Conservation (phyloP, 2,113 vertebrate genomes). For the Crotalus tigris region DNA sequence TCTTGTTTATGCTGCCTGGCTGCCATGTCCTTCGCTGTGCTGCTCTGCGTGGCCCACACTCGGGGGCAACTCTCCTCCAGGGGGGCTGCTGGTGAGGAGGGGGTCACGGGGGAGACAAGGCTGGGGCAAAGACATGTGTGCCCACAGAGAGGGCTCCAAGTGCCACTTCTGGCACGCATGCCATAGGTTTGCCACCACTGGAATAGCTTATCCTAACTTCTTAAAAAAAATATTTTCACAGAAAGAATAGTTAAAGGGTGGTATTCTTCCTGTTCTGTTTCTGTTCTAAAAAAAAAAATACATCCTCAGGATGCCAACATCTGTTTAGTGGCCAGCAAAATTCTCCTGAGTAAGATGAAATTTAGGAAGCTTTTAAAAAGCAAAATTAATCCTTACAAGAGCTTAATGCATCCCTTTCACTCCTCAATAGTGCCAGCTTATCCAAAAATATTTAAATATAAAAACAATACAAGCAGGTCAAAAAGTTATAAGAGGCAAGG, state of each 20-base stretch:
- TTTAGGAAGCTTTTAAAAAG: background rate
- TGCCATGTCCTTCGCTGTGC: too few relatives aligned
- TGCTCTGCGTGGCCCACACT: too few relatives aligned
- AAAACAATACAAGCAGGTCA: background rate
- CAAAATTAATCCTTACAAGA: background rate
- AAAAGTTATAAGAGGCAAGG: background rate
- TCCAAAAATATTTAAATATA: background rate
- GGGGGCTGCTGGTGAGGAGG: too few relatives aligned
- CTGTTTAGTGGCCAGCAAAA: background rate
- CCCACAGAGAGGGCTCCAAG: too few relatives aligned
- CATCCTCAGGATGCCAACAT: background rate
- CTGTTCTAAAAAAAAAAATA: background rate
- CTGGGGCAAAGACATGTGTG: too few relatives aligned
- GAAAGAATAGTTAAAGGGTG: background rate
- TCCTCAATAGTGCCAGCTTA: background rate
- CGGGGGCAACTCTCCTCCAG: too few relatives aligned
- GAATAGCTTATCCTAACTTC: background rate
- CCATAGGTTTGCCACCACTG: too few relatives aligned
- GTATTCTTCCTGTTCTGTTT: background rate
- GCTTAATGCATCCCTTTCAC: background rate
- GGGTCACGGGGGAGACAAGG: too few relatives aligned
- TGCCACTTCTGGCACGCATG: too few relatives aligned
- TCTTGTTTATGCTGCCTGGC: too few relatives aligned
- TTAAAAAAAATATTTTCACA: background rate
- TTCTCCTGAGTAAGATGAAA: background rate